Conservation (phyloP, 2,113 vertebrate genomes). For the Ursus arctos region DNA sequence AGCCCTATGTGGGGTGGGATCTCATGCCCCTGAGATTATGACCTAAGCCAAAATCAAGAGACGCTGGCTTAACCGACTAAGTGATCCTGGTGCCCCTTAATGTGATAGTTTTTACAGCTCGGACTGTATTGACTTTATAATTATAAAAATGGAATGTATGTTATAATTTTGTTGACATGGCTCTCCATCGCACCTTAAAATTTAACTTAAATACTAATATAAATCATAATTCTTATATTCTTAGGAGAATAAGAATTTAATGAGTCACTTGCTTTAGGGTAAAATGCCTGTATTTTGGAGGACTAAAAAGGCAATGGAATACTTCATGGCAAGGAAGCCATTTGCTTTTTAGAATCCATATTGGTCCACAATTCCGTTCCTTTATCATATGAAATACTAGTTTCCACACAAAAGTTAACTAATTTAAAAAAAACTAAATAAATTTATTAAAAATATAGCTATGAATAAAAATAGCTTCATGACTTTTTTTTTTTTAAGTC, state of each 20-base stretch:
- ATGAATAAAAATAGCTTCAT: not conserved
- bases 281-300: not conserved
- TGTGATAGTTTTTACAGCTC: slow-evolving; percentile 16
- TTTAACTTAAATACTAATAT: slow-evolving; percentile 7
- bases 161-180: not conserved
- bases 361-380: not conserved
- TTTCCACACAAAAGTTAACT: not conserved
- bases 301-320: not conserved
- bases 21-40: not conserved
- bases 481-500: not conserved
- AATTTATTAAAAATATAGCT: not conserved
- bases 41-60: not conserved
- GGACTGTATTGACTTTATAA: not conserved
- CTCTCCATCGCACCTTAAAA: not conserved
- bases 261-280: not conserved
- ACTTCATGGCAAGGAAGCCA: not conserved
- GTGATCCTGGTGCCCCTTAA: slow-evolving; percentile 13
- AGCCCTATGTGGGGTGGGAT: not conserved
- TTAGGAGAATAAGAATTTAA: slow-evolving; percentile 6
- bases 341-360: not conserved
- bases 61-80: not conserved
- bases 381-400: not conserved
- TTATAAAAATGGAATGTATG: not conserved
- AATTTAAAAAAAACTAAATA: not conserved
- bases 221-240: not conserved